phyloP scores from a whole-genome alignment of 1,140 invertebrate genomes.

The Heliconius congener region DNA sequence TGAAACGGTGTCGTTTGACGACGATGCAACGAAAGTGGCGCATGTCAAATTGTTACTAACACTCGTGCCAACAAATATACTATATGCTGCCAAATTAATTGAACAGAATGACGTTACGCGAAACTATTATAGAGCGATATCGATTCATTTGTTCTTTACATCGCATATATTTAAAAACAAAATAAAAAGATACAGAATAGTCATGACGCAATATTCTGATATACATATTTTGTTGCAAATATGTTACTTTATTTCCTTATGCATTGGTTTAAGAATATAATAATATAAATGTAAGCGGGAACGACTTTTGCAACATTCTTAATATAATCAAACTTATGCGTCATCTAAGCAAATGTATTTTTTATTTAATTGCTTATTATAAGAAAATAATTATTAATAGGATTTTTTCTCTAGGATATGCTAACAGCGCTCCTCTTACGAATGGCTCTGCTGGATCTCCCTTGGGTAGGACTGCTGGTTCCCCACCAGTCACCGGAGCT shows the following conservation, averaged over 20 bases:
- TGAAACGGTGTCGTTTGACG: conserved; percentile 51
- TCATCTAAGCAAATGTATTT: too few relatives aligned
- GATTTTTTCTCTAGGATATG: conserved; percentile 71
- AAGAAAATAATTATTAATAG: background rate
- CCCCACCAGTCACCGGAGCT: conserved; percentile 80
- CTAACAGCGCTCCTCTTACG: conserved; percentile 77
- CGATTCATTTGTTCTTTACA: background rate
- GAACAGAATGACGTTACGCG: conserved; percentile 37
- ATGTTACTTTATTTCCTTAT: conserved; percentile 20
- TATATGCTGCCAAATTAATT: conserved; percentile 46
- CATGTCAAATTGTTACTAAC: conserved; percentile 24
- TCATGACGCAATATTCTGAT: conserved; percentile 16
- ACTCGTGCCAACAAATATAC: conserved; percentile 47
- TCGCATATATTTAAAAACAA: conserved; percentile 3
- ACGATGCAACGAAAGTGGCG: conserved; percentile 39
- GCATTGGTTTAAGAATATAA: conserved; percentile 7
- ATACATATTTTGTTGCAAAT: conserved; percentile 18
- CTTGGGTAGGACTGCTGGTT: conserved; percentile 78
- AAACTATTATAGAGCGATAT: conserved; percentile 17
- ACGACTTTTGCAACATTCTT: conserved; percentile 17
- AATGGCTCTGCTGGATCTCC: conserved; percentile 82
- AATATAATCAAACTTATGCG: background rate
- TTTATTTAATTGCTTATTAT: background rate
- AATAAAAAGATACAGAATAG: background rate
- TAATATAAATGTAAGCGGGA: conserved; percentile 13